These are phyloP conservation scores for Chironomus tepperi DNA, from an alignment of 1,140 invertebrate genomes.

Conservation along the genomic window DNA sequence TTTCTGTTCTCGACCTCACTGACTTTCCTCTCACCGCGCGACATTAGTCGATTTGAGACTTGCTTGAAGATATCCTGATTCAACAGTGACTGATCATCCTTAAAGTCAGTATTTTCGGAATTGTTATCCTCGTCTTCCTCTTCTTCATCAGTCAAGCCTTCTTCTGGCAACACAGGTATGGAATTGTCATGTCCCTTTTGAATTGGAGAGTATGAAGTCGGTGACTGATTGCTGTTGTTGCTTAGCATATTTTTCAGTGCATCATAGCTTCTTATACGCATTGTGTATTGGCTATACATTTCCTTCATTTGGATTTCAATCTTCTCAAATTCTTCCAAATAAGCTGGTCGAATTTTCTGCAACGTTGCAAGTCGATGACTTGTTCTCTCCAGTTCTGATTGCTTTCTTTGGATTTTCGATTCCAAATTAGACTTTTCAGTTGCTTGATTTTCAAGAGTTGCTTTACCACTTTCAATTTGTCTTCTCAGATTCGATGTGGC, in stretches of 20 bases:
- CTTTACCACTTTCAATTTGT: constrained; percentile 33
- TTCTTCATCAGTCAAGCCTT: constrained; percentile 4
- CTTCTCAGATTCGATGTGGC: constrained; percentile 48
- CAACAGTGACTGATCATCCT: constrained; percentile 11
- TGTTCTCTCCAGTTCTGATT: constrained; percentile 81
- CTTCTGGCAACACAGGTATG: neutral
- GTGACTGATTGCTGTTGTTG: neutral
- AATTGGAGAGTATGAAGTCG: neutral
- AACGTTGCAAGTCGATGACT: constrained; percentile 87
- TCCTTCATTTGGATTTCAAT: constrained; percentile 77
- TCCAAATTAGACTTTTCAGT: constrained; percentile 67
- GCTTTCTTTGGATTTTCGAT: constrained; percentile 83
- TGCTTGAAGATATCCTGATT: constrained; percentile 18
- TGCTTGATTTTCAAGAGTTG: constrained; percentile 36
- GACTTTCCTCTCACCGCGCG: neutral
- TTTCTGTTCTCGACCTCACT: neutral
- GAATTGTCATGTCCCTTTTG: neutral
- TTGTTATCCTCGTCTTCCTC: neutral
- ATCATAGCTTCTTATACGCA: constrained; percentile 75
- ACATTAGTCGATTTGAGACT: constrained; percentile 12
- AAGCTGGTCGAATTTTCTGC: constrained; percentile 92
- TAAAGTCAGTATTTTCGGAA: constrained; percentile 10
- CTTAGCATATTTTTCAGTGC: constrained; percentile 36
- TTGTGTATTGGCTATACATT: constrained; percentile 81
- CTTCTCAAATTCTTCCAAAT: constrained; percentile 92